phyloP scores from a whole-genome alignment of 2,888 invertebrate species.

The Oconnorella tubifera region DNA sequence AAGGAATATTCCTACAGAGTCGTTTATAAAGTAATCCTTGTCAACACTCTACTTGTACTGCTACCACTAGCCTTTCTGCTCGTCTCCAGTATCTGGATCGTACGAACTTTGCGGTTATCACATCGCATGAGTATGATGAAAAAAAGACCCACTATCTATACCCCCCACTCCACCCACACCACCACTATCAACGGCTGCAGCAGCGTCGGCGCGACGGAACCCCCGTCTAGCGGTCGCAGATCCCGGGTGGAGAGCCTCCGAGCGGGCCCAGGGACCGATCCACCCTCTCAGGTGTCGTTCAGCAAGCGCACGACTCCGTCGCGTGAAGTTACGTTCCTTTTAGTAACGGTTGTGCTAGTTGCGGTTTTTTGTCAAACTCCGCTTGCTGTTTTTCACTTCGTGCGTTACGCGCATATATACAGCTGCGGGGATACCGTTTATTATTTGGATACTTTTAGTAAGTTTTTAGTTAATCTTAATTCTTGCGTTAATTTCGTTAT shows the following conservation, averaged over 20 bases:
- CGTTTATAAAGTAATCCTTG: slow-evolving; percentile 35
- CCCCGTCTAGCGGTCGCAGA: background rate
- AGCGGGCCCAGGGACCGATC: slow-evolving; percentile 1
- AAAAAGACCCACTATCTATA: background rate
- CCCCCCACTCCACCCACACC: background rate
- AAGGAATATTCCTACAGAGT: slow-evolving; percentile 26
- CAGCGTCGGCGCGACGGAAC: background rate
- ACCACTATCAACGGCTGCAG: background rate
- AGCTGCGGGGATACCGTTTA: slow-evolving; percentile 33
- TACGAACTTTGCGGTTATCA: slow-evolving; percentile 24
- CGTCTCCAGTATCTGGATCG: slow-evolving; percentile 30
- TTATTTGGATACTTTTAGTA: slow-evolving; percentile 37
- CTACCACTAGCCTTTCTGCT: slow-evolving; percentile 31
- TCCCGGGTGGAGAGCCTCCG: background rate
- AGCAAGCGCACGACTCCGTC: slow-evolving; percentile 18
- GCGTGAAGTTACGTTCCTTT: slow-evolving; percentile 30
- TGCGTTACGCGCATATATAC: slow-evolving; percentile 26
- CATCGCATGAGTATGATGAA: slow-evolving; percentile 2
- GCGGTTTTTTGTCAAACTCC: slow-evolving; percentile 37
- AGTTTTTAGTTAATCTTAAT: slow-evolving; percentile 36
- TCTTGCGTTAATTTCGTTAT: slow-evolving; percentile 35
- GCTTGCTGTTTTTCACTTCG: slow-evolving; percentile 36
- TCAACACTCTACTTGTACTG: slow-evolving; percentile 33
- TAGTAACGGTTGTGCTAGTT: slow-evolving; percentile 35
- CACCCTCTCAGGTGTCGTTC: slow-evolving; percentile 12